Evolutionary conservation across 2,113 vertebrate species (phyloP).

Genomic region (Perccottus glenii): DNA sequence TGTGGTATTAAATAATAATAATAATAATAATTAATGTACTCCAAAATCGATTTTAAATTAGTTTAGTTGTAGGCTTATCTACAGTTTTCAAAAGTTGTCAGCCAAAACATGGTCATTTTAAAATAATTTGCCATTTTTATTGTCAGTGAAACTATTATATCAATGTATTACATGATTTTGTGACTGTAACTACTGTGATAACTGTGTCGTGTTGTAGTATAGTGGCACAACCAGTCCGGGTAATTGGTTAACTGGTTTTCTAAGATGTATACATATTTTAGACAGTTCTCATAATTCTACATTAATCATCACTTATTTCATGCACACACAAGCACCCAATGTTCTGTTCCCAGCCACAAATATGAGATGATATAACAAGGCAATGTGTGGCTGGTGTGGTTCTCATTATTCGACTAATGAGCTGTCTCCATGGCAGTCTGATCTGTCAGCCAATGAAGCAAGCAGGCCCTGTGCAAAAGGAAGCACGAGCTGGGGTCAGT

Average conservation of each 20-base stretch:
- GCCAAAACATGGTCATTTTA: no score
- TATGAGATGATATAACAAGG: slow-evolving; percentile 68
- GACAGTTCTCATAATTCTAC: slow-evolving; percentile 19
- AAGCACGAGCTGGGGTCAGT: slow-evolving; percentile 61
- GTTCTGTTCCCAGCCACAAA: slow-evolving; percentile 66
- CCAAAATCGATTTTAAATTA: no score
- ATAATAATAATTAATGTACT: no score
- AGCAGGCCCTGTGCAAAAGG: slow-evolving; percentile 49
- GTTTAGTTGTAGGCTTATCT: no score
- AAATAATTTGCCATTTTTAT: no score
- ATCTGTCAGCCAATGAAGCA: slow-evolving; percentile 74
- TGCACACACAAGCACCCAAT: slow-evolving; percentile 51
- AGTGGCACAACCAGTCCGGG: background rate
- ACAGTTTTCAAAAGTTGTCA: no score
- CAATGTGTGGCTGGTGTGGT: slow-evolving; percentile 54
- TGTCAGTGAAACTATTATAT: no score
- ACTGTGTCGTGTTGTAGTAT: no score
- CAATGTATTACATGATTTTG: no score
- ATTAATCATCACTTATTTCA: slow-evolving; percentile 54
- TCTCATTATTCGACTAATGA: slow-evolving; percentile 81
- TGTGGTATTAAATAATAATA: no score
- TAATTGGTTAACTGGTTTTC: slow-evolving; percentile 8
- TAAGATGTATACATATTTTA: slow-evolving; percentile 23
- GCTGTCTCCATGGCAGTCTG: slow-evolving; percentile 74
- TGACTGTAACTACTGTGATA: no score